Evolutionary conservation across 1,140 invertebrate species (phyloP).

Genomic region (Rhagoletis pomonella): DNA sequence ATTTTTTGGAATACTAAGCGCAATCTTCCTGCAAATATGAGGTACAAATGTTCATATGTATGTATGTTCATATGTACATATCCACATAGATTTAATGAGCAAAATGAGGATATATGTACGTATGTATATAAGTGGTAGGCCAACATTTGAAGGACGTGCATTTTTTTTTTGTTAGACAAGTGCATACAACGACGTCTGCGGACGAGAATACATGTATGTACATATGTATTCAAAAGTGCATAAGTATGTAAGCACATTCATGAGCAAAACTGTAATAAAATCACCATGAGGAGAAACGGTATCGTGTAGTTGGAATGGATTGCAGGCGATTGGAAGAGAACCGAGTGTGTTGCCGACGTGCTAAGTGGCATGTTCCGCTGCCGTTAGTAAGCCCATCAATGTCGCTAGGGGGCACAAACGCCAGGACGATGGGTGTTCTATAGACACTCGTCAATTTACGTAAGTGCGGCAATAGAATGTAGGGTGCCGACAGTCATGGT

Average conservation of each 20-base stretch:
- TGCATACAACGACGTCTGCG: neutral
- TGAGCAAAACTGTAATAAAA: too few species aligned
- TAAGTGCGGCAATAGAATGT: conserved; percentile 1
- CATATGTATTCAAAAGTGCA: neutral
- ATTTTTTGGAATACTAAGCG: neutral
- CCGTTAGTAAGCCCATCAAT: conserved; percentile 33
- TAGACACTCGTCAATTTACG: conserved; percentile 23
- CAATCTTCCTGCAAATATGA: neutral
- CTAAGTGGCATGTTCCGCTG: conserved; percentile 39
- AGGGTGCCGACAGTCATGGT: neutral
- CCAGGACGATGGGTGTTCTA: neutral
- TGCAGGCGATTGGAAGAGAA: neutral
- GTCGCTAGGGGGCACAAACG: neutral
- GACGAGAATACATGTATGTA: neutral
- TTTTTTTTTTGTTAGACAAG: conserved; percentile 26
- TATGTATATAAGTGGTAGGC: neutral
- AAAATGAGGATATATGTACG: neutral
- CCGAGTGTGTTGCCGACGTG: neutral
- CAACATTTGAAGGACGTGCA: conserved; percentile 38
- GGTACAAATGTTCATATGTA: neutral
- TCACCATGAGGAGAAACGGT: neutral
- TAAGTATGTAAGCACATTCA: too few species aligned
- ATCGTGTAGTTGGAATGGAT: neutral
- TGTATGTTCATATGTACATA: neutral
- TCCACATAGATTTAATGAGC: neutral